Percentiles rank a stretch among this genome's conserved stretches.
Evolutionary conservation across 92 coral and sea anemone species (phyloP).

Genomic region (Hydrozoanthus gracilis): DNA sequence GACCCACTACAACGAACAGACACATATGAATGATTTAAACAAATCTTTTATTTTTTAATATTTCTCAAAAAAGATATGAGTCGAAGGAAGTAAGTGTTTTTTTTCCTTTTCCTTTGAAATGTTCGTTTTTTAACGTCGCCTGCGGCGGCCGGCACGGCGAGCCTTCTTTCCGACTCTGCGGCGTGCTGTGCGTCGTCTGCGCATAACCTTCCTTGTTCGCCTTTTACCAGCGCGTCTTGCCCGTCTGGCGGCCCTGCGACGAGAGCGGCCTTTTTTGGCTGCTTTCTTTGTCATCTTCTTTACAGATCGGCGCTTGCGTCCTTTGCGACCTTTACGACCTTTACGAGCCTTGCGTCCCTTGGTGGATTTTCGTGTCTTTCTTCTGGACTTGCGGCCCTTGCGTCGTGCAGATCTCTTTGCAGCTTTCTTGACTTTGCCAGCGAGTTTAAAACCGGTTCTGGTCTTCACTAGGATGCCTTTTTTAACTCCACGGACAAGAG

Average conservation of each 20-base stretch:
- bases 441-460: slow-evolving; percentile 71
- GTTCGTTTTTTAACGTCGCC: slow-evolving; percentile 39
- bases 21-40: not conserved
- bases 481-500: slow-evolving; percentile 83
- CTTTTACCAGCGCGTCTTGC: slow-evolving; percentile 35
- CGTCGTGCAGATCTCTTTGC: slow-evolving; percentile 34
- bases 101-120: not conserved
- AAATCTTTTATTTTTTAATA: slow-evolving; percentile 1
- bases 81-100: not conserved
- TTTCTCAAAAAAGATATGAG: slow-evolving; percentile 4
- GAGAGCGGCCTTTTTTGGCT: slow-evolving; percentile 39
- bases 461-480: slow-evolving; percentile 62
- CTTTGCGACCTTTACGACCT: slow-evolving; percentile 41
- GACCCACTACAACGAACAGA: not conserved
- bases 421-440: slow-evolving; percentile 38
- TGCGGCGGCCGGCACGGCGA: slow-evolving; percentile 39
- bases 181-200: slow-evolving; percentile 40
- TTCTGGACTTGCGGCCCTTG: slow-evolving; percentile 44
- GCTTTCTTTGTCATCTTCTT: slow-evolving; percentile 41
- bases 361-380: slow-evolving; percentile 13
- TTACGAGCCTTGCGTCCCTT: slow-evolving; percentile 35
- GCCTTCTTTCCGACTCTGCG: slow-evolving; percentile 46
- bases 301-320: slow-evolving; percentile 49
- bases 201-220: slow-evolving; percentile 27
- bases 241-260: slow-evolving; percentile 39